Percentiles rank a stretch among this genome's conserved stretches.
Conservation (phyloP, 1,140 invertebrate genomes). For the Polypedilum vanderplanki region DNA sequence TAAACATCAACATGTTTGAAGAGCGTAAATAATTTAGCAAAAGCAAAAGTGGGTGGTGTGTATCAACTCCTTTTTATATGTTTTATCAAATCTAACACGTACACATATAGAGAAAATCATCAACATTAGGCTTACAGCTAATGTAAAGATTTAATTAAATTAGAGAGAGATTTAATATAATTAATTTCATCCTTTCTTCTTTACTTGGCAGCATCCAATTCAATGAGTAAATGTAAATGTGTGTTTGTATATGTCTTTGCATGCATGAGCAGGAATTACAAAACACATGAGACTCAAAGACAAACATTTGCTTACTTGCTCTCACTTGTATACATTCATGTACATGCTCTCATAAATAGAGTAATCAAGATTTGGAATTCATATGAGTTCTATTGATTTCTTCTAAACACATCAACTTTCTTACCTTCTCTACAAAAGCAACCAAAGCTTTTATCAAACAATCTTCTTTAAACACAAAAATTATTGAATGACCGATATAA, state of each 20-base stretch:
- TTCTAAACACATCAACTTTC: not conserved
- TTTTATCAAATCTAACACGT: not conserved
- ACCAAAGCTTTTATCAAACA: too few species aligned
- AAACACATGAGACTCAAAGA: not conserved
- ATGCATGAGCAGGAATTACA: not conserved
- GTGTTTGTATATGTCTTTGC: not conserved
- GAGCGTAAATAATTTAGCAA: slow-evolving; percentile 13
- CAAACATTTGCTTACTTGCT: not conserved
- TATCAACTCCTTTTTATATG: not conserved
- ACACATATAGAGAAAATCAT: not conserved
- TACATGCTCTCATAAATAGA: slow-evolving; percentile 5
- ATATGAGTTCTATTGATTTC: not conserved
- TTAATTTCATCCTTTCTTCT: slow-evolving; percentile 9
- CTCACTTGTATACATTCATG: not conserved
- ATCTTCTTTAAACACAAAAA: too few species aligned
- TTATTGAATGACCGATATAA: too few species aligned
- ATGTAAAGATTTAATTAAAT: slow-evolving; percentile 29
- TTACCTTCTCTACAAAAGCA: too few species aligned
- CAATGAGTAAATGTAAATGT: too few species aligned
- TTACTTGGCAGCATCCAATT: not conserved
- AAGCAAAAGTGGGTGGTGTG: not conserved
- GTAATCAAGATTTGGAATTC: not conserved
- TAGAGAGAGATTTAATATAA: slow-evolving; percentile 24
- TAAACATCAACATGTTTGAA: not conserved
- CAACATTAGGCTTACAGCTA: slow-evolving; percentile 16